Evolutionary conservation across 1,140 invertebrate species (phyloP).

Genomic region (Phymastichus coffea): DNA sequence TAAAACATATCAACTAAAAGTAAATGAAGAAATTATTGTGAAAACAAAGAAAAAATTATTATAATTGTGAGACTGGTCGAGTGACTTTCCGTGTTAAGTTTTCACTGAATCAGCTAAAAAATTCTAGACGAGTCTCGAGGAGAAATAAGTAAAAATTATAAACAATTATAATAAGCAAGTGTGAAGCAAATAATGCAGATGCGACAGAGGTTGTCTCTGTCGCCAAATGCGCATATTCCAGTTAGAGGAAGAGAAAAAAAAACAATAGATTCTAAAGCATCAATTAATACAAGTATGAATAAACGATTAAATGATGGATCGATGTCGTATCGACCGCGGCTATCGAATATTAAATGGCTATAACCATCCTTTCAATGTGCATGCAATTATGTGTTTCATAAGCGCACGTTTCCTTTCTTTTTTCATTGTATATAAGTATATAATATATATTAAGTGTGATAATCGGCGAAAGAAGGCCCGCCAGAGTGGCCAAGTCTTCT

Average conservation of each 20-base stretch:
- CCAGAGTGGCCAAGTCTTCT: slow-evolving; percentile 31
- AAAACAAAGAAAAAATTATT: slow-evolving; percentile 42
- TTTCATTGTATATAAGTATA: background rate
- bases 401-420: slow-evolving; percentile 32
- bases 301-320: slow-evolving; percentile 37
- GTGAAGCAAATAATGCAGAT: slow-evolving; percentile 42
- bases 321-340: slow-evolving; percentile 41
- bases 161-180: slow-evolving; percentile 38
- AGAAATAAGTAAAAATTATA: slow-evolving; percentile 34
- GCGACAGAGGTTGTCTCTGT: slow-evolving; percentile 42
- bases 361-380: slow-evolving; percentile 37
- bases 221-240: slow-evolving; percentile 40
- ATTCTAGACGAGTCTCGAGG: slow-evolving; percentile 31
- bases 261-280: slow-evolving; percentile 35
- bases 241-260: slow-evolving; percentile 36
- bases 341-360: slow-evolving; percentile 33
- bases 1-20: slow-evolving; percentile 47
- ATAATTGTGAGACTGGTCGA: slow-evolving; percentile 32
- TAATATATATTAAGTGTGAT: slow-evolving; percentile 22
- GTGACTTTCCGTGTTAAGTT: background rate
- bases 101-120: background rate
- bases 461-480: slow-evolving; percentile 21
- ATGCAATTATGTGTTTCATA: slow-evolving; percentile 35
- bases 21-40: slow-evolving; percentile 45
- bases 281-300: slow-evolving; percentile 36